Base-by-base conservation (phyloP, 2,888 invertebrate species). In the Sclerodermus sp. region DNA sequence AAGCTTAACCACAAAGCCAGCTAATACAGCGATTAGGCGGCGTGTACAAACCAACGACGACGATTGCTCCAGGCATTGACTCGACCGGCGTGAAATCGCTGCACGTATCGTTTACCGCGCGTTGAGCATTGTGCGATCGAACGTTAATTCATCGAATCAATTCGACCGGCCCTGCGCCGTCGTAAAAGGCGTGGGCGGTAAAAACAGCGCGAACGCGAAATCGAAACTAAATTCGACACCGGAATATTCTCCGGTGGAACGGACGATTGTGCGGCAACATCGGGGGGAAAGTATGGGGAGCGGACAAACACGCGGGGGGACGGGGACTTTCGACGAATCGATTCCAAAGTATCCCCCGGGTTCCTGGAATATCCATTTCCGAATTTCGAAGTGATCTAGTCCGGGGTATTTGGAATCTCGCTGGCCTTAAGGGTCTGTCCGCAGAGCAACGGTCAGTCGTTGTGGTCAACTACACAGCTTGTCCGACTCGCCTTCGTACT, bases 381-480 rank as follows among this genome's bases (percentile, higher is more conserved):
- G 47, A 51, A 60, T 56, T 59, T 59, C 45, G 60, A 45, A 49
- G 45, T 53, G 53, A 57, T 60, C 56, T 56, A 53, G 48, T 38
- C 38, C 38, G 31, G n/a, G 52, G 49, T 51, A 55, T 58, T 59
- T 47, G 54, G 55, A 51, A 55, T 16, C 46, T 39, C 13, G 55
- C 44, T 45, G 45, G 55, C 62, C 64, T 58, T 68, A 65, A 66
- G 63, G 67, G 62, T n/a, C 61, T 62, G 55, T 63, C 61, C 64
- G 57, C 52, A 48, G 61, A 62, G 59, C 64, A 59, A 64, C 55
- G 69, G 65, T 68, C 71, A 67, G 70, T 68, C 67, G 70, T 66
- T 73, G 77, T 67, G 76, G 77, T 77, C 73, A 73, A 72, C 72
- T 75, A 68, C 71, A 69, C 70, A 70, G 74, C 69, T 71, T 71